A percentile compares a stretch with the other conserved stretches of the same genome.
phyloP scores from a whole-genome alignment of 2,888 invertebrate genomes.

The Eretmocerus hayati region DNA sequence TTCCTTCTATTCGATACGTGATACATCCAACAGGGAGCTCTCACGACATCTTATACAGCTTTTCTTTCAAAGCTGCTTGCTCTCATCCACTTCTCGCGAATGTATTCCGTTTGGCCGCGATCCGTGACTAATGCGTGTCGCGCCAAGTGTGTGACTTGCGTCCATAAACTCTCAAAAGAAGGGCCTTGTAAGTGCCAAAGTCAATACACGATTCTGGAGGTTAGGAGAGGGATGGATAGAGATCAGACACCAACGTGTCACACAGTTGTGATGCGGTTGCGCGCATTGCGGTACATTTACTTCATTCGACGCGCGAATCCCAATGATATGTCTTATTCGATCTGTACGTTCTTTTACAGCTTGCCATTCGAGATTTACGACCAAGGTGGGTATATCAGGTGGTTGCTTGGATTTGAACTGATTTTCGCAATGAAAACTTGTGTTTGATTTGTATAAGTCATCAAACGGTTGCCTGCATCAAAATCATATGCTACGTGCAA shows the following conservation, averaged over 20 bases:
- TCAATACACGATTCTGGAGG: slow-evolving; percentile 23
- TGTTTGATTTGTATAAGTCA: no score
- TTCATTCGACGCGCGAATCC: slow-evolving; percentile 4
- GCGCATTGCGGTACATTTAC: slow-evolving; percentile 1
- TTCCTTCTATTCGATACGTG: slow-evolving; percentile 32
- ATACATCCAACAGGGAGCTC: slow-evolving; percentile 10
- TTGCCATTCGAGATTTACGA: no score
- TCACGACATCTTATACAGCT: slow-evolving; percentile 5
- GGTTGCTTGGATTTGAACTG: no score
- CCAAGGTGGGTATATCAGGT: no score
- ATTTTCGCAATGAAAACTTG: no score
- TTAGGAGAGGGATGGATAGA: no score
- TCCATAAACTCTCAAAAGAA: slow-evolving; percentile 21
- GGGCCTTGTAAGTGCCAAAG: slow-evolving; percentile 23
- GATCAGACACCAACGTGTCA: slow-evolving; percentile 4
- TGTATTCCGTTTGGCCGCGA: slow-evolving; percentile 31
- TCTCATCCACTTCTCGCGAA: slow-evolving; percentile 21
- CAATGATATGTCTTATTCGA: background rate
- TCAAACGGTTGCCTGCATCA: no score
- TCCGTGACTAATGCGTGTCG: slow-evolving; percentile 30
- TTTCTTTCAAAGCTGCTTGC: slow-evolving; percentile 5
- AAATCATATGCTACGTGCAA: no score
- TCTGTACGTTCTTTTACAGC: background rate
- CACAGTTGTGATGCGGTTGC: background rate
- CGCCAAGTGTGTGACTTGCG: slow-evolving; percentile 29